phyloP scores from a whole-genome alignment of 2,888 invertebrate species.

The Callimorpha dominula region DNA sequence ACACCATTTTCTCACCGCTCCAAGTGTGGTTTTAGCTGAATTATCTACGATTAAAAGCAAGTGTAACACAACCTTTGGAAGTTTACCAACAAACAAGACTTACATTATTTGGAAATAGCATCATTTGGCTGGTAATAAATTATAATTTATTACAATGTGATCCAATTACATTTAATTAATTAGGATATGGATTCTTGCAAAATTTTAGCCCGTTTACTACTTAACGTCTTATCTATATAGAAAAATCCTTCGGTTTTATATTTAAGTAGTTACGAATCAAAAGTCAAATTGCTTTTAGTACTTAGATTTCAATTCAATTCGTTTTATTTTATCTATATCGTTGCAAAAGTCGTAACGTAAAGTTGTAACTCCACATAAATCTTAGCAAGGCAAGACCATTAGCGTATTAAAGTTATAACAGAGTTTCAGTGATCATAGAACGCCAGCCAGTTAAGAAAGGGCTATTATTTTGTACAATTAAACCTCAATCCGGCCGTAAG shows the following conservation, averaged over 20 bases:
- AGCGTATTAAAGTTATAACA: slow-evolving; percentile 2
- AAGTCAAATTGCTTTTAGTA: slow-evolving; percentile 13
- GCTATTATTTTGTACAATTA: slow-evolving; percentile 27
- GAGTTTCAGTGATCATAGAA: not conserved
- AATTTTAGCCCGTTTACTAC: slow-evolving; percentile 29
- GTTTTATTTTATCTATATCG: slow-evolving; percentile 4
- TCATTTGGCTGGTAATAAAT: slow-evolving; percentile 37
- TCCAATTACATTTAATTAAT: too few species aligned
- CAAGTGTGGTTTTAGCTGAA: not conserved
- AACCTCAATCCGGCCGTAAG: slow-evolving; percentile 24
- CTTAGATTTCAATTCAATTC: not conserved
- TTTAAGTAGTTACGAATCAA: not conserved
- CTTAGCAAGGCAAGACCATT: not conserved
- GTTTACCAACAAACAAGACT: slow-evolving; percentile 40
- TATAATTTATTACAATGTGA: slow-evolving; percentile 10
- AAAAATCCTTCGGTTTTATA: slow-evolving; percentile 18
- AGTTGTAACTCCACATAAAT: slow-evolving; percentile 6
- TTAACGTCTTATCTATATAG: slow-evolving; percentile 25
- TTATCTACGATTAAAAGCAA: not conserved
- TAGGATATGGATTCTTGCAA: slow-evolving; percentile 22
- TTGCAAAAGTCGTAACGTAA: slow-evolving; percentile 5
- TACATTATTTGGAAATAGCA: slow-evolving; percentile 13
- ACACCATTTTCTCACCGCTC: not conserved
- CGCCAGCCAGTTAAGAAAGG: slow-evolving; percentile 18
- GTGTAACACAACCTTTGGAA: slow-evolving; percentile 33